A percentile compares a stretch with the other conserved stretches of the same genome.
Evolutionary conservation across 2,113 vertebrate genomes (phyloP).

Genomic region (Tetrao urogallus): DNA sequence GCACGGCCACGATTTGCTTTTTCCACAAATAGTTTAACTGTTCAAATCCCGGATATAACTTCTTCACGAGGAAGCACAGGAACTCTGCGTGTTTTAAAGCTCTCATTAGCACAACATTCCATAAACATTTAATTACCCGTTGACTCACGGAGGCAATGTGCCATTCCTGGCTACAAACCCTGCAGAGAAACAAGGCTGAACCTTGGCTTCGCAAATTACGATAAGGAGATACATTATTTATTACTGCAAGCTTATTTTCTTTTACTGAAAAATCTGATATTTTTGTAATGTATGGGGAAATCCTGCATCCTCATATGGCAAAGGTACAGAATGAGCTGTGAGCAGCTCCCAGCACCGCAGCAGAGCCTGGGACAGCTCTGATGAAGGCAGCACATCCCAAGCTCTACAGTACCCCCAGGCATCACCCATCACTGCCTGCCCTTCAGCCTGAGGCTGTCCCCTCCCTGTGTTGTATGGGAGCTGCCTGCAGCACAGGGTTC

Average conservation of each 20-base stretch:
- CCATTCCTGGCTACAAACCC: background rate
- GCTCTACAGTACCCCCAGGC: no score
- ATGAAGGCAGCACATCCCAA: no score
- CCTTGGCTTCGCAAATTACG: background rate
- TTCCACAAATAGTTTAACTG: background rate
- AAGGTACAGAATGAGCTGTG: background rate
- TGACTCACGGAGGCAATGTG: fast-evolving
- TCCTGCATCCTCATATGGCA: fast-evolving
- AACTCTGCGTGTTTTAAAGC: background rate
- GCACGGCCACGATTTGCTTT: background rate
- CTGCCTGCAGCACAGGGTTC: no score
- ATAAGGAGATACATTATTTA: background rate
- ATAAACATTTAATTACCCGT: background rate
- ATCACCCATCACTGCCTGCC: no score
- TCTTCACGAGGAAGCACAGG: background rate
- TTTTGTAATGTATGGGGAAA: background rate
- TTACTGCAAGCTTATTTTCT: background rate
- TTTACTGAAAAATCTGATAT: background rate
- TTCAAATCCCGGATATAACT: background rate
- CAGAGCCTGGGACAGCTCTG: no score
- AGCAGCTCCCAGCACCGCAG: background rate
- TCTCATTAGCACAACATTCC: background rate
- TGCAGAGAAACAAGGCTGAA: background rate
- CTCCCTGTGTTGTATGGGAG: no score
- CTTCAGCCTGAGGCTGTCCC: no score